Conservation (phyloP, 2,888 invertebrate species). For the Drosophila borborema region DNA sequence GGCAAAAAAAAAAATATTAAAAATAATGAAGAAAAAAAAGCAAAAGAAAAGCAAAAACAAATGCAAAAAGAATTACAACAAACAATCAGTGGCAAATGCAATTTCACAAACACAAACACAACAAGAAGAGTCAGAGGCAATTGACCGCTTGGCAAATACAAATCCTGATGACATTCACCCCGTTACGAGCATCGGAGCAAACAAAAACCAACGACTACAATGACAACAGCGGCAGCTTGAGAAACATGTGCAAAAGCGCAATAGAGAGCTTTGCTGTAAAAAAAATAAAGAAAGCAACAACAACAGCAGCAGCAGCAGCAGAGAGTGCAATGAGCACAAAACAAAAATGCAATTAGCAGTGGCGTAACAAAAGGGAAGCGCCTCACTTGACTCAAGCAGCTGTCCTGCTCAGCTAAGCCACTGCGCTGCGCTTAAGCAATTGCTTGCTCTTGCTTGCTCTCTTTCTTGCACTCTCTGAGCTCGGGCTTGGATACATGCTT, state of each 20-base stretch:
- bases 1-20: background rate
- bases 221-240: conserved; percentile 22
- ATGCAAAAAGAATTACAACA: conserved; percentile 38
- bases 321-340: conserved; percentile 42
- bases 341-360: conserved; percentile 24
- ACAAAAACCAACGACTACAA: conserved; percentile 31
- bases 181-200: conserved; percentile 68
- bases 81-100: conserved; percentile 59
- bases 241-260: conserved; percentile 65
- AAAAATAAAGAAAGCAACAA: conserved; percentile 11
- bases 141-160: conserved; percentile 73
- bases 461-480: conserved; percentile 6
- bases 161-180: conserved; percentile 84
- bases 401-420: background rate
- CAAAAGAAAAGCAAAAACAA: conserved; percentile 11
- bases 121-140: conserved; percentile 67
- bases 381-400: background rate
- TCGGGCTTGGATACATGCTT: background rate
- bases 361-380: background rate
- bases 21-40: too few species aligned
- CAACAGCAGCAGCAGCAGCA: background rate
- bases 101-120: conserved; percentile 57
- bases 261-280: conserved; percentile 14
- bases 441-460: background rate
- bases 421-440: conserved; percentile 4